Evolutionary conservation across 2,888 invertebrate species (phyloP), one percentile per base, ranked within the genome.

Genomic region (Leptura quadrifasciata): DNA sequence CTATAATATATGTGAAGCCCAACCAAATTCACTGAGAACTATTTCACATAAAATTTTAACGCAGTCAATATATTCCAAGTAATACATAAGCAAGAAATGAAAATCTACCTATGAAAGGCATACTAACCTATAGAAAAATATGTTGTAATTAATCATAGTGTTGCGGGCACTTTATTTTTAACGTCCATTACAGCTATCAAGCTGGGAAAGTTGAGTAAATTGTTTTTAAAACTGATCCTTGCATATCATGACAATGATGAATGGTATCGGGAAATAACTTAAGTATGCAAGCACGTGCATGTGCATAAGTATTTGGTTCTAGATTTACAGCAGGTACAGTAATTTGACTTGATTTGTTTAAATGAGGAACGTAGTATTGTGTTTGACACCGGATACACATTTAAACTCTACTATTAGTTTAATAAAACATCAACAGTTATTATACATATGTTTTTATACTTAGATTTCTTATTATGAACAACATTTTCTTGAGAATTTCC

Each of bases 111-210:
- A 24, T 5, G 5, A 24, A 24, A 24, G 24, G 24, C 24, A 24
- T 3, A 24, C 6, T 31, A 31, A 5, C 27, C 27, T 8, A 0
- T 0, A 31, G n/a, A 47, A 3, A 47, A 47, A 47, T n/a, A 2
- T 47, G n/a, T 47, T n/a, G n/a, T n/a, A 47, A 47, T 47, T 47
- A 47, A 47, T 47, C 47, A 47, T n/a, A 47, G 47, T n/a, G n/a
- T 15, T 15, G 39, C 15, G 12, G 39, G 12, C 39, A 39, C 15
- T 47, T 47, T n/a, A 47, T 47, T 47, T 47, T 47, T 47, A n/a
- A 47, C 47, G n/a, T n/a, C n/a, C 6, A n/a, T 47, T 47, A 47
- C 47, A 47, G 47, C n/a, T 47, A 47, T 47, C 47, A 47, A n/a
- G 47, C 47, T n/a, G 47, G 5, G 47, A n/a, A n/a, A 47, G 47